These are phyloP conservation scores for Parazoanthus swiftii DNA, from an alignment of 92 coral and sea anemone species.

Conservation along the genomic window DNA sequence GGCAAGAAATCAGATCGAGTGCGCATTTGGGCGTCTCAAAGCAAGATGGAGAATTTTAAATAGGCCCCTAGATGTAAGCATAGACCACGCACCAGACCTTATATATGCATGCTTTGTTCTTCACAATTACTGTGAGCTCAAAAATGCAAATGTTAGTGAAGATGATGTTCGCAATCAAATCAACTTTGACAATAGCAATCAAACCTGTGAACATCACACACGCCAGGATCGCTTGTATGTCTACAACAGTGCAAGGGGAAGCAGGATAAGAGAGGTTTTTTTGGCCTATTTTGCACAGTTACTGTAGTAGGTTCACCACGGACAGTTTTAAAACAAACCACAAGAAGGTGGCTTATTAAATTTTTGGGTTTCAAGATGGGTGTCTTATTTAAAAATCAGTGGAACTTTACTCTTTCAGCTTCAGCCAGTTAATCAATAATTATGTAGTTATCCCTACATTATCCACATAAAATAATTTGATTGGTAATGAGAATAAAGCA, in stretches of 20 bases:
- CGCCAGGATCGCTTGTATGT: constrained; percentile 27
- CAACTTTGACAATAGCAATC: constrained; percentile 21
- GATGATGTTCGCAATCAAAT: constrained; percentile 30
- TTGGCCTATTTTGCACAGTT: constrained; percentile 29
- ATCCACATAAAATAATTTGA: not conserved
- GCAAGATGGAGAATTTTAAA: constrained; percentile 33
- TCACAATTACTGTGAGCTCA: constrained; percentile 25
- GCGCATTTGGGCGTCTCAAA: constrained; percentile 40
- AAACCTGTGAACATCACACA: constrained; percentile 33
- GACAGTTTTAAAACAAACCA: constrained; percentile 30
- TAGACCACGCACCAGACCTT: constrained; percentile 21
- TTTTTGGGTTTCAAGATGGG: constrained; percentile 19
- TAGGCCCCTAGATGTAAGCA: constrained; percentile 35
- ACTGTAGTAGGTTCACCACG: constrained; percentile 3
- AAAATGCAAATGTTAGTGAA: constrained; percentile 18
- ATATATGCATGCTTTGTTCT: constrained; percentile 30
- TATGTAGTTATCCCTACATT: constrained; percentile 21
- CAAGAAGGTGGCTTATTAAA: constrained; percentile 15
- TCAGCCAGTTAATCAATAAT: not conserved
- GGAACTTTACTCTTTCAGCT: too few relatives aligned
- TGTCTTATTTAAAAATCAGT: too few relatives aligned
- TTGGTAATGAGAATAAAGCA: too few relatives aligned
- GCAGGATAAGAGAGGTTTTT: constrained; percentile 27
- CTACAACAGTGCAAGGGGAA: constrained; percentile 36
- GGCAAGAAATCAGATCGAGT: constrained; percentile 40